Percentiles rank a stretch among this genome's conserved stretches.
These are phyloP conservation scores for Enteromius argenteus DNA, from an alignment of 2,797 vertebrate genomes.

Conservation along the genomic window DNA sequence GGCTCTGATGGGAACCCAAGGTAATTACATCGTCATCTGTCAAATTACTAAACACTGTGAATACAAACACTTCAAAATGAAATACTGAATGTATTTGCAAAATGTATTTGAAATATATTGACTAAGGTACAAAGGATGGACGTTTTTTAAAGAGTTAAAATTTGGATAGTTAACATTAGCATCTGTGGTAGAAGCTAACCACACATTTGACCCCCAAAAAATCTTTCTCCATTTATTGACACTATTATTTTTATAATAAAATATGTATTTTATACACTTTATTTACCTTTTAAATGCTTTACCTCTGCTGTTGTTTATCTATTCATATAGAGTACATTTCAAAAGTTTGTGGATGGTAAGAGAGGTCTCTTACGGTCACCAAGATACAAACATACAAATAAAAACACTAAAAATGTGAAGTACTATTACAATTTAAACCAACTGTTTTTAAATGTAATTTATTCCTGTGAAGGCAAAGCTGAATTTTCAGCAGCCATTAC, in stretches of 20 bases:
- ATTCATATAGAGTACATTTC: background rate
- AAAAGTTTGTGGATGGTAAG: background rate
- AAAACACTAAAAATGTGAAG: background rate
- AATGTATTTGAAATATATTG: background rate
- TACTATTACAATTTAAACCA: background rate
- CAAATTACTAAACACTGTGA: background rate
- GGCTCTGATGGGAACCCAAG: conserved; percentile 2
- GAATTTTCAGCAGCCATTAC: background rate
- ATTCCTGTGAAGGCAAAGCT: background rate
- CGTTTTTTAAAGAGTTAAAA: background rate
- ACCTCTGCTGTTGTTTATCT: background rate
- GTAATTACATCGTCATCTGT: background rate
- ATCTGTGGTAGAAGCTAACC: background rate
- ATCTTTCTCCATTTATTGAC: background rate
- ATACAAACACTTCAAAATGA: background rate
- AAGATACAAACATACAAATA: background rate
- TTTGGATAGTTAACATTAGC: background rate
- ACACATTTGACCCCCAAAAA: background rate
- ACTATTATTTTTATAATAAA: background rate
- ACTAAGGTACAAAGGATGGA: background rate
- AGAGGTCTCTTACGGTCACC: background rate
- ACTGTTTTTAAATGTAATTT: background rate
- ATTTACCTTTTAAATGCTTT: background rate
- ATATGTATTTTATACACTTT: background rate
- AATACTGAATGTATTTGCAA: background rate